Base-by-base conservation (phyloP, 2,888 invertebrate genomes). In the Arctia plantaginis region DNA sequence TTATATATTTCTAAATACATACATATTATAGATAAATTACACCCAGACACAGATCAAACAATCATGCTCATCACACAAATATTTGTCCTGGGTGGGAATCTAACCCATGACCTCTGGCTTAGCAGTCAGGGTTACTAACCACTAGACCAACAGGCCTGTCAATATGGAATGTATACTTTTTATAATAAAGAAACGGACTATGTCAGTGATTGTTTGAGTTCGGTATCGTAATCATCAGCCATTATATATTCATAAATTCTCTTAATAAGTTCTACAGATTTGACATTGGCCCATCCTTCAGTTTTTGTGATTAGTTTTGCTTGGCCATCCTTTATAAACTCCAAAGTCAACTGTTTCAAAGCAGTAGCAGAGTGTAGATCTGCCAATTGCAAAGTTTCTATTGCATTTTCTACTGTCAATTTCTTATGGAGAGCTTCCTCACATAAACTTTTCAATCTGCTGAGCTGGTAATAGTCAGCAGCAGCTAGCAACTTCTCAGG, bases 261-360 rank as follows among this genome's bases (percentile, higher is more conserved):
- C 84, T 95, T 95, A 10, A 95, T 93, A 47, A 95, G 85, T 71
- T 93, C 92, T 30, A 95, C 93, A 39, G 94, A 94, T 73, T 95
- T 92, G 0, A 95, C 89, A 70, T 90, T 91, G 3, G 89, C 86
- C 95, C 95, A 95, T 0, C 94, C 94, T 20, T 93, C 92, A 51
- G 95, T 95, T 79, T 93, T 93, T 3, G 93, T 94, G 12, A 95
- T 94, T 23, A 94, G 85, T 73, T 90, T 91, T 2, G 94, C 94
- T 84, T 95, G 93, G 6, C 95, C 95, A 85, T 95, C 95, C 81
- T 94, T 94, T 18, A 95, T 94, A 69, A 94, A 95, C 77, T 95
- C 95, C 27, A 95, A 84, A 0, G 94, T 93, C 23, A 91, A 85
- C 73, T 91, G 90, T 75, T 92, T 94, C 18, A 95, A 85, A 7